Percentiles rank a stretch among this genome's conserved stretches.
Evolutionary conservation across 92 coral and sea anemone species (phyloP).

Genomic region (Porites evermanni): DNA sequence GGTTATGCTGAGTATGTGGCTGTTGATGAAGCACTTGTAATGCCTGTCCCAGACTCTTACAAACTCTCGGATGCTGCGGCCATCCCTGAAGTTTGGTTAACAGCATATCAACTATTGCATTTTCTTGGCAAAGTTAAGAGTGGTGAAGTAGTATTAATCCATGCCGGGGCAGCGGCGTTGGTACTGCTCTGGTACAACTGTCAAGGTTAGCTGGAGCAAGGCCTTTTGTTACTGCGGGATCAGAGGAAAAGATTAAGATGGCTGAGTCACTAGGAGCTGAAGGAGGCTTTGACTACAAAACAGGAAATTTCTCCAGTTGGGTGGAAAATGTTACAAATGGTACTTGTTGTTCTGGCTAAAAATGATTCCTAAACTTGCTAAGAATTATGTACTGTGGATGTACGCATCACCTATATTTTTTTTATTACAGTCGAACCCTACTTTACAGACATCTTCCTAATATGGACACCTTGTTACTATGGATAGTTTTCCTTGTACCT

Average conservation of each 20-base stretch:
- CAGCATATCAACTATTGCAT: slow-evolving; percentile 93
- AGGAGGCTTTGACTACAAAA: slow-evolving; percentile 89
- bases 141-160: slow-evolving; percentile 85
- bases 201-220: slow-evolving; percentile 75
- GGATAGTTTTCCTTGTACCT: no score
- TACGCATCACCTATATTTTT: no score
- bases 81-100: slow-evolving; percentile 97
- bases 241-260: slow-evolving; percentile 72
- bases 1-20: slow-evolving; percentile 95
- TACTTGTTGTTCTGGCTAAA: neutral
- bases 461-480: no score
- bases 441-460: no score
- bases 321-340: slow-evolving; percentile 56
- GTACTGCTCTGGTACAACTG: slow-evolving; percentile 90
- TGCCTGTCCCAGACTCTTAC: slow-evolving; percentile 73
- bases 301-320: slow-evolving; percentile 87
- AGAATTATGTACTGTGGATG: no score
- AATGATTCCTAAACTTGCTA: neutral
- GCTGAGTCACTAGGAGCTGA: slow-evolving; percentile 85
- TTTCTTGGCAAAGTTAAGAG: slow-evolving; percentile 68
- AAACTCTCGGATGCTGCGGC: slow-evolving; percentile 86
- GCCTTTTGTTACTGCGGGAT: slow-evolving; percentile 90
- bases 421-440: no score
- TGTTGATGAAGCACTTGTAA: slow-evolving; percentile 88
- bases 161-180: slow-evolving; percentile 98